Percentiles rank a stretch among this genome's conserved stretches.
These are phyloP conservation scores for Regulus satrapa DNA, from an alignment of 2,113 vertebrate genomes.

Conservation along the genomic window DNA sequence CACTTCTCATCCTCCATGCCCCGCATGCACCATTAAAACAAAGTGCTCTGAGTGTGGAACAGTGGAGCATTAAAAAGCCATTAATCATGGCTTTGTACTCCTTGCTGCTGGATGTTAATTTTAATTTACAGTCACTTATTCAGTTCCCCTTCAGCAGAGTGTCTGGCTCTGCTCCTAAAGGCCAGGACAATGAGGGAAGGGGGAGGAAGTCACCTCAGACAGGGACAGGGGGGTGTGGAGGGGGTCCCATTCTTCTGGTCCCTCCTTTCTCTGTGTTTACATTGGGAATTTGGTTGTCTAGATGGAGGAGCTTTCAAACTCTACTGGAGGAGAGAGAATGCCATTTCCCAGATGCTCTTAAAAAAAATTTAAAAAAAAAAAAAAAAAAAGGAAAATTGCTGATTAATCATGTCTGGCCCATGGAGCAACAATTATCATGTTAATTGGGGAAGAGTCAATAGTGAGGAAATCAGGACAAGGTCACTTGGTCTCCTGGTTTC, in stretches of 20 bases:
- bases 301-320: constrained; percentile 42
- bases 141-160: background rate
- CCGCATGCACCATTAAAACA: background rate
- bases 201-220: constrained; percentile 26
- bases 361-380: background rate
- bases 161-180: constrained; percentile 55
- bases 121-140: constrained; percentile 59
- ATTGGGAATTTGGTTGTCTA: background rate
- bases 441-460: constrained; percentile 1
- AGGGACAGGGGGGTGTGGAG: background rate
- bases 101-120: constrained; percentile 65
- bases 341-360: constrained; percentile 30
- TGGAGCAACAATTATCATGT: background rate
- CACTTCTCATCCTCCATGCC: background rate
- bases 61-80: constrained; percentile 31
- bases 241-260: background rate
- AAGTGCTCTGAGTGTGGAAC: constrained; percentile 18
- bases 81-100: constrained; percentile 65
- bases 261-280: constrained; percentile 43
- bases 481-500: background rate
- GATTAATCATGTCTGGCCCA: constrained; percentile 65
- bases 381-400: constrained; percentile 11
- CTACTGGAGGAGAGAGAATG: constrained; percentile 10
- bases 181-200: constrained; percentile 5
- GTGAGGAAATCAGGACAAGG: background rate